Conservation (phyloP, 2,888 invertebrate genomes). For the Phengaris alcon region DNA sequence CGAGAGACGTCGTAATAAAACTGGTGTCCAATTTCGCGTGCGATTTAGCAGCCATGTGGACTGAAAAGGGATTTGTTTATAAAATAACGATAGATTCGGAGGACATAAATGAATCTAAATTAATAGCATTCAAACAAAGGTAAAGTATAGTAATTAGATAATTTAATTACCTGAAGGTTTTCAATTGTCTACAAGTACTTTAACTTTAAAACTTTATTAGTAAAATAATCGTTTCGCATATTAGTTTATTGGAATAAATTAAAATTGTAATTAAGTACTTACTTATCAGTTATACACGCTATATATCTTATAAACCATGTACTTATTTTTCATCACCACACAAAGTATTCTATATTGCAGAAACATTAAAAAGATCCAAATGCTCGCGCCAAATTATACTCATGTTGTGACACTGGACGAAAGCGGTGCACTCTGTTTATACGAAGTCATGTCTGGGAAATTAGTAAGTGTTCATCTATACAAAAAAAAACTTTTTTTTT, state of each 20-base stretch:
- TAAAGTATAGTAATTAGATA: constrained; percentile 34
- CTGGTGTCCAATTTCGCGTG: constrained; percentile 55
- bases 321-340: background rate
- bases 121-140: constrained; percentile 64
- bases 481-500: too few relatives aligned
- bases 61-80: constrained; percentile 55
- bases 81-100: constrained; percentile 56
- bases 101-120: constrained; percentile 52
- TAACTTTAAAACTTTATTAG: too few relatives aligned
- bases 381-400: constrained; percentile 60
- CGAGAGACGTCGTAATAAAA: constrained; percentile 49
- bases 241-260: too few relatives aligned
- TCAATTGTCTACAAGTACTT: too few relatives aligned
- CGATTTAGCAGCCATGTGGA: constrained; percentile 60
- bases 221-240: too few relatives aligned
- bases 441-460: constrained; percentile 50
- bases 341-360: constrained; percentile 45
- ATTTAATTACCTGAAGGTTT: too few relatives aligned
- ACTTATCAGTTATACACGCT: too few relatives aligned
- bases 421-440: constrained; percentile 55
- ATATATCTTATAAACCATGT: too few relatives aligned
- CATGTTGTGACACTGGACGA: constrained; percentile 55
- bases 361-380: constrained; percentile 56
- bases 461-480: constrained; percentile 49
- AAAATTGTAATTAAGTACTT: too few relatives aligned